Evolutionary conservation across 2,888 invertebrate genomes (phyloP).

Genomic region (Tuberolachnus salignus): DNA sequence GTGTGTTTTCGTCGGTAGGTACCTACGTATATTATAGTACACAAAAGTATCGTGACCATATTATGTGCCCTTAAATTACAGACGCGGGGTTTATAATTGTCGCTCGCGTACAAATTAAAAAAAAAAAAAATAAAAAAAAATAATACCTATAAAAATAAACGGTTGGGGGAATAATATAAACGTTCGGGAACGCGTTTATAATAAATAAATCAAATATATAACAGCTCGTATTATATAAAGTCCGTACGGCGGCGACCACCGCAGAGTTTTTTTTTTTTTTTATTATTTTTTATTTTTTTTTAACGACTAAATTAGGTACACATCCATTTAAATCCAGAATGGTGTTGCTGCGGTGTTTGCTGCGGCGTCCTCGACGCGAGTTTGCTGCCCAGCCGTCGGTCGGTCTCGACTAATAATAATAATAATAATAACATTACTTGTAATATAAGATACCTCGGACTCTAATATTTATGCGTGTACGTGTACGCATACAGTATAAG

Average conservation of each 20-base stretch:
- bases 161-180: not conserved
- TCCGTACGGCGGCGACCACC: conserved; percentile 12
- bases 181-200: not conserved
- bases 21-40: not conserved
- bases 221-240: not conserved
- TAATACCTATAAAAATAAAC: conserved; percentile 7
- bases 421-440: too few relatives aligned
- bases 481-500: too few relatives aligned
- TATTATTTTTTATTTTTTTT: too few relatives aligned
- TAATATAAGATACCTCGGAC: too few relatives aligned
- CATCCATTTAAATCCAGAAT: conserved; percentile 2
- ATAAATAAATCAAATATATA: conserved; percentile 22
- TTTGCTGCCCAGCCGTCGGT: too few relatives aligned
- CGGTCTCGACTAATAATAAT: too few relatives aligned
- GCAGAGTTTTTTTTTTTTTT: too few relatives aligned
- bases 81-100: conserved; percentile 7
- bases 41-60: conserved; percentile 24
- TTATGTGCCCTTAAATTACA: conserved; percentile 27
- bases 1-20: not conserved
- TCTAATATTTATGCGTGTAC: too few relatives aligned
- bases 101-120: conserved; percentile 26
- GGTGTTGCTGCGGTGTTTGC: not conserved
- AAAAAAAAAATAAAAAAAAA: conserved; percentile 8
- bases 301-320: conserved; percentile 30
- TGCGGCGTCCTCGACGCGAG: too few relatives aligned